These are phyloP conservation scores for Petrolisthes manimaculis DNA, from an alignment of 2,888 invertebrate genomes.

Conservation along the genomic window DNA sequence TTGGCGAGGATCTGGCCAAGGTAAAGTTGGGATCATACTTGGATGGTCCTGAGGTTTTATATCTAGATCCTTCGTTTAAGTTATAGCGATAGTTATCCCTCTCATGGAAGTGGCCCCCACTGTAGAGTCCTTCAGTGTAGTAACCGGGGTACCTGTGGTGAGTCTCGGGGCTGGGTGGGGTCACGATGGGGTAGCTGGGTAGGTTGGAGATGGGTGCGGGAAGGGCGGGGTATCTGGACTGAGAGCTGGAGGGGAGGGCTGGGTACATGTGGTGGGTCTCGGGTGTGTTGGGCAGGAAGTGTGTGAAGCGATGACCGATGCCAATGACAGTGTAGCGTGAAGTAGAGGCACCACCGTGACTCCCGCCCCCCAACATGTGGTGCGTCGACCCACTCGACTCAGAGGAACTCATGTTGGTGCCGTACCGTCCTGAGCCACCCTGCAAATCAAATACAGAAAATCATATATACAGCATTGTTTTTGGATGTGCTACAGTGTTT, in stretches of 20 bases:
- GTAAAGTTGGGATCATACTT: slow-evolving; percentile 53
- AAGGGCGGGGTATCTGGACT: not conserved
- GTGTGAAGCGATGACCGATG: not conserved
- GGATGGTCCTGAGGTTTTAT: slow-evolving; percentile 12
- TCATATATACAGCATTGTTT: too few species aligned
- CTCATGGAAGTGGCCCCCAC: not conserved
- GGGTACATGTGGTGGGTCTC: not conserved
- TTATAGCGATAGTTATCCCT: not conserved
- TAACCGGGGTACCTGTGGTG: not conserved
- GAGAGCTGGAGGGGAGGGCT: not conserved
- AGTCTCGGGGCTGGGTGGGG: not conserved
- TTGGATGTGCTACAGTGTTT: too few species aligned
- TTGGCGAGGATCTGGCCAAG: slow-evolving; percentile 13
- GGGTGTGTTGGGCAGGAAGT: not conserved
- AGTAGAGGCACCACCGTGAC: not conserved
- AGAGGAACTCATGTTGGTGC: not conserved
- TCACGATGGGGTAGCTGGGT: not conserved
- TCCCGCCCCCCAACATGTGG: not conserved
- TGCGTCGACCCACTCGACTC: not conserved
- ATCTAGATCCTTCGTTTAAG: not conserved
- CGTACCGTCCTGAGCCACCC: not conserved
- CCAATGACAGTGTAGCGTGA: not conserved
- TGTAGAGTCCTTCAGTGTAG: not conserved
- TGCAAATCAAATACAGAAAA: not conserved
- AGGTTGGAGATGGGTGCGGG: not conserved